phyloP scores from a whole-genome alignment of 2,113 vertebrate species.

The Rhizomys pruinosus region DNA sequence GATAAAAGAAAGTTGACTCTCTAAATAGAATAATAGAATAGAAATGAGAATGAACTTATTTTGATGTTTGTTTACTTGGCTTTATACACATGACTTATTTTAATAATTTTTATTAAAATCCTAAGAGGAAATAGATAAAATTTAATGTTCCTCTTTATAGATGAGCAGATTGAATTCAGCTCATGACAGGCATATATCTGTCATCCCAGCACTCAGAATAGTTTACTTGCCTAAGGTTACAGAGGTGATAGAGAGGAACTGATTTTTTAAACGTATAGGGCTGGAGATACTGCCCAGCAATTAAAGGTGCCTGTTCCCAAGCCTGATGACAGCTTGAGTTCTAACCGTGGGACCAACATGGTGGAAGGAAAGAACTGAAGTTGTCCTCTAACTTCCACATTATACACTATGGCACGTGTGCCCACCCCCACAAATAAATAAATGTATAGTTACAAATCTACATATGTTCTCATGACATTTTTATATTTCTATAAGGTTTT shows the following conservation, averaged over 20 bases:
- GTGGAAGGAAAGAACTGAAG: too few relatives aligned
- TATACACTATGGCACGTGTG: too few relatives aligned
- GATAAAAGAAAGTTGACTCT: conserved; percentile 12
- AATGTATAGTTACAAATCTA: background rate
- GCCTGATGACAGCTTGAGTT: too few relatives aligned
- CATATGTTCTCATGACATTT: background rate
- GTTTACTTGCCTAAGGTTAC: conserved; percentile 13
- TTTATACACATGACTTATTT: conserved; percentile 4
- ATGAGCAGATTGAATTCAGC: conserved; percentile 13
- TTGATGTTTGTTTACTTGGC: background rate
- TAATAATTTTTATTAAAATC: conserved; percentile 20
- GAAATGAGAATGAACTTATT: conserved; percentile 39
- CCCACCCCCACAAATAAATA: too few relatives aligned
- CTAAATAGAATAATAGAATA: conserved; percentile 39
- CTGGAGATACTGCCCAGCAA: too few relatives aligned
- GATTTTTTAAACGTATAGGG: too few relatives aligned
- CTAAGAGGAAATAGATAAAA: background rate
- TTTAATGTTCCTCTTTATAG: conserved; percentile 30
- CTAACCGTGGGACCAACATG: too few relatives aligned
- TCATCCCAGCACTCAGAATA: background rate
- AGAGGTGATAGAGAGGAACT: conserved; percentile 5
- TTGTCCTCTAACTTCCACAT: too few relatives aligned
- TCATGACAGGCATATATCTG: too few relatives aligned
- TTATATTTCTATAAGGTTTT: background rate
- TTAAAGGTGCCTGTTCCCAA: too few relatives aligned